Percentiles rank a stretch among this genome's conserved stretches.
phyloP scores from a whole-genome alignment of 2,113 vertebrate species.

The Myotis yumanensis region DNA sequence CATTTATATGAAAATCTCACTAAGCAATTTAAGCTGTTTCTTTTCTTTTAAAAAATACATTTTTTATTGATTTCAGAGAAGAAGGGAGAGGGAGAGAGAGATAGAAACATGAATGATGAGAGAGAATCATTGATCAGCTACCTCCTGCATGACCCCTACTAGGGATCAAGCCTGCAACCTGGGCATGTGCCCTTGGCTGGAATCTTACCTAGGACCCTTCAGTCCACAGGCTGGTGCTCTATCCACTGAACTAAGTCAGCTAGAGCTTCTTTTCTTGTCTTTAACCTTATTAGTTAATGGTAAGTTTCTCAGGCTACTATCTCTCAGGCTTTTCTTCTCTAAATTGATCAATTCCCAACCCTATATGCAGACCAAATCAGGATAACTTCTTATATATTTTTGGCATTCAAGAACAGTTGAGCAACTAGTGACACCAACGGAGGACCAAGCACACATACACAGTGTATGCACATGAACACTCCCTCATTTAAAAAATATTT shows the following conservation, averaged over 20 bases:
- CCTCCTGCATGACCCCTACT: too few species aligned
- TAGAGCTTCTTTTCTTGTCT: neutral
- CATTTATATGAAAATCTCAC: constrained; percentile 35
- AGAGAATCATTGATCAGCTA: too few species aligned
- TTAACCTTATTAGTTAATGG: neutral
- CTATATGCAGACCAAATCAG: neutral
- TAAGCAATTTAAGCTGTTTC: neutral
- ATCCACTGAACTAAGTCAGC: too few species aligned
- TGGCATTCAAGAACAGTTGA: neutral
- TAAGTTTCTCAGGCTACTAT: neutral
- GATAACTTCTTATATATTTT: neutral
- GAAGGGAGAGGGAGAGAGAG: too few species aligned
- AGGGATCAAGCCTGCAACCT: too few species aligned
- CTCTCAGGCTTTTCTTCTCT: neutral
- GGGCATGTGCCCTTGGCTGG: too few species aligned
- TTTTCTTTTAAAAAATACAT: neutral
- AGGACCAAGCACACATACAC: neutral
- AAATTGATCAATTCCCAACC: neutral
- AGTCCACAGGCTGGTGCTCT: too few species aligned
- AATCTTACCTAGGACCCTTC: too few species aligned
- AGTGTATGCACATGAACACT: rapidly evolving
- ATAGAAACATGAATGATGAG: too few species aligned
- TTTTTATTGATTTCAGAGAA: too few species aligned
- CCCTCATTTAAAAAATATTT: neutral
- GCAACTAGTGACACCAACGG: neutral